These are phyloP conservation scores for Porites rus DNA, from an alignment of 92 coral and sea anemone species.

Conservation along the genomic window DNA sequence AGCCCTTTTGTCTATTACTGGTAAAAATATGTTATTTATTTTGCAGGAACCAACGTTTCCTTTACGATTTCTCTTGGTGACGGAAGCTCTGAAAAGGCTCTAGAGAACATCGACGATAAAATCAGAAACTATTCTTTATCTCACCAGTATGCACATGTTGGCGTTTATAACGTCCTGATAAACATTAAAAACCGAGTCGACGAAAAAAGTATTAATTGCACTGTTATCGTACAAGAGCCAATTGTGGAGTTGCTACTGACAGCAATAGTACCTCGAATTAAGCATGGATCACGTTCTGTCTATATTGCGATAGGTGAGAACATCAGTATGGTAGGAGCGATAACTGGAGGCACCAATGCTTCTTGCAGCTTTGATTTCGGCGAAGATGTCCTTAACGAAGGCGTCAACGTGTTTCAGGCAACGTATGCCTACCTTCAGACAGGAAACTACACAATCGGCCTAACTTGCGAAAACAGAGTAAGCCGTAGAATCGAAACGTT, in stretches of 20 bases:
- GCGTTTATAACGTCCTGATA: constrained; percentile 33
- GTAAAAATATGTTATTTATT: not conserved
- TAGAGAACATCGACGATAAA: constrained; percentile 21
- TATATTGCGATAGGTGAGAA: constrained; percentile 65
- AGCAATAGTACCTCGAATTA: constrained; percentile 46
- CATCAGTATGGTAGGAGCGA: constrained; percentile 34
- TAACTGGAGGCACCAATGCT: constrained; percentile 65
- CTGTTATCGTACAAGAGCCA: constrained; percentile 54
- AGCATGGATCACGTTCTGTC: constrained; percentile 8
- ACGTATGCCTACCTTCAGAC: constrained; percentile 36
- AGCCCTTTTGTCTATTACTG: not conserved
- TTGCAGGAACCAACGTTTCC: constrained; percentile 77
- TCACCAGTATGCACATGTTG: constrained; percentile 38
- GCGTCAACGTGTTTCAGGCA: not conserved
- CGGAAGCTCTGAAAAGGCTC: constrained; percentile 11
- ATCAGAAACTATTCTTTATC: constrained; percentile 31
- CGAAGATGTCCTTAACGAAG: constrained; percentile 31
- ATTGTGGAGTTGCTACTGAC: constrained; percentile 30
- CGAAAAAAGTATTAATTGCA: constrained; percentile 8
- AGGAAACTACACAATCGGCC: constrained; percentile 63
- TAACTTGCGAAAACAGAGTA: constrained; percentile 68
- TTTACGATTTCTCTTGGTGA: constrained; percentile 62
- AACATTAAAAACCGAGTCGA: constrained; percentile 54
- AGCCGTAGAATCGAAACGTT: constrained; percentile 33
- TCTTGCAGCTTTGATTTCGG: constrained; percentile 67